Conservation (phyloP, 2,797 vertebrate species). For the Liparis tanakae region DNA sequence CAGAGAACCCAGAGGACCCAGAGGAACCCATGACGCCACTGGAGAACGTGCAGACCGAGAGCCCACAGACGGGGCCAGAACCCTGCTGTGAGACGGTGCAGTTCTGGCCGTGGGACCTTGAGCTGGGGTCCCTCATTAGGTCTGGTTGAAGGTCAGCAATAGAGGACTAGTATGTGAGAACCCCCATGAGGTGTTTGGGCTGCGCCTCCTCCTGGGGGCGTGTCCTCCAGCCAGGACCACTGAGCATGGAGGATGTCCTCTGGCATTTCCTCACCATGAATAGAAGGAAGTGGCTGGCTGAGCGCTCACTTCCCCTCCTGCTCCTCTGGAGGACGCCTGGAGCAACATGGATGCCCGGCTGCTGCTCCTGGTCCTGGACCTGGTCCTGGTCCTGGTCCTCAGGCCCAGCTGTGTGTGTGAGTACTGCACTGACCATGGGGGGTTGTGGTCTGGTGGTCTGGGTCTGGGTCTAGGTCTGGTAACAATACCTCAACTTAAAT, state of each 20-base stretch:
- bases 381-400: too few species aligned
- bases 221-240: slow-evolving; percentile 16
- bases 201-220: background rate
- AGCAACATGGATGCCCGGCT: slow-evolving; percentile 86
- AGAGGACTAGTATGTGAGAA: too few species aligned
- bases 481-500: too few species aligned
- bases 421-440: slow-evolving; percentile 61
- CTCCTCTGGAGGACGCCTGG: slow-evolving; percentile 85
- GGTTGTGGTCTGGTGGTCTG: background rate
- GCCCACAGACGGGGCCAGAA: too few species aligned
- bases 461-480: background rate
- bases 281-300: too few species aligned
- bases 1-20: too few species aligned
- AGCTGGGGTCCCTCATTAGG: too few species aligned
- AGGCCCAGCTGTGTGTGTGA: slow-evolving; percentile 84
- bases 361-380: slow-evolving; percentile 77
- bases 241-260: slow-evolving; percentile 52
- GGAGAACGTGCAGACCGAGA: too few species aligned
- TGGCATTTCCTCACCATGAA: slow-evolving; percentile 84
- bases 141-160: background rate
- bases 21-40: too few species aligned
- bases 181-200: background rate
- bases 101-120: too few species aligned
- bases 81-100: too few species aligned
- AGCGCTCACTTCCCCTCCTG: slow-evolving; percentile 89